phyloP scores from a whole-genome alignment of 2,797 vertebrate species.

The Melopsittacus undulatus region DNA sequence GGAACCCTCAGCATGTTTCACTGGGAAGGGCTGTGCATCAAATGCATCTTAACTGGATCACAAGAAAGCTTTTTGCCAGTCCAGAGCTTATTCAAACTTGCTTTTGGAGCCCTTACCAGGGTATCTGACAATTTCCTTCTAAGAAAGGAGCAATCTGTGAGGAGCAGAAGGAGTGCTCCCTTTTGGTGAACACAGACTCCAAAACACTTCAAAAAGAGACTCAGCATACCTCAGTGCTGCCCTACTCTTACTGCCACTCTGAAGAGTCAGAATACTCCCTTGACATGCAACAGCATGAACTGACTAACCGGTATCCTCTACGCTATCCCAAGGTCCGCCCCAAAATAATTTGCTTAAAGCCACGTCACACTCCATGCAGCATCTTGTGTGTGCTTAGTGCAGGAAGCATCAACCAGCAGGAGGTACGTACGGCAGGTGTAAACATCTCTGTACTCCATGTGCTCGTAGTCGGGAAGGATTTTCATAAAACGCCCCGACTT shows the following conservation, averaged over 20 bases:
- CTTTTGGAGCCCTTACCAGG: background rate
- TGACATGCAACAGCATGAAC: background rate
- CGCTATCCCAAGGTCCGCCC: background rate
- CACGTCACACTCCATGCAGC: slow-evolving; percentile 64
- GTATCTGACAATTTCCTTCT: background rate
- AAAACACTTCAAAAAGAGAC: background rate
- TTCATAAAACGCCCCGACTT: slow-evolving; percentile 94
- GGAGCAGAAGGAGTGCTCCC: background rate
- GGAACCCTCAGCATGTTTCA: background rate
- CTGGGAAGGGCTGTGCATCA: background rate
- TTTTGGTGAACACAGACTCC: background rate
- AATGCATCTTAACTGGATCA: background rate
- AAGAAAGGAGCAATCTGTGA: background rate
- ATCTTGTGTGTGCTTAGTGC: slow-evolving; percentile 11
- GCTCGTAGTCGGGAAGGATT: slow-evolving; percentile 94
- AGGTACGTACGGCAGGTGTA: slow-evolving; percentile 88
- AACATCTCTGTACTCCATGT: slow-evolving; percentile 92
- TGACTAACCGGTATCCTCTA: background rate
- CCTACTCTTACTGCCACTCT: background rate
- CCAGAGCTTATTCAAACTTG: background rate
- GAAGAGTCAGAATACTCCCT: background rate
- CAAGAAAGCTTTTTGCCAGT: background rate
- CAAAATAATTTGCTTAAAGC: background rate
- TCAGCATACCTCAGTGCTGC: background rate
- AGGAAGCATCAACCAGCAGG: slow-evolving; percentile 42